phyloP scores from a whole-genome alignment of 2,797 vertebrate genomes.

The Gila robusta region DNA sequence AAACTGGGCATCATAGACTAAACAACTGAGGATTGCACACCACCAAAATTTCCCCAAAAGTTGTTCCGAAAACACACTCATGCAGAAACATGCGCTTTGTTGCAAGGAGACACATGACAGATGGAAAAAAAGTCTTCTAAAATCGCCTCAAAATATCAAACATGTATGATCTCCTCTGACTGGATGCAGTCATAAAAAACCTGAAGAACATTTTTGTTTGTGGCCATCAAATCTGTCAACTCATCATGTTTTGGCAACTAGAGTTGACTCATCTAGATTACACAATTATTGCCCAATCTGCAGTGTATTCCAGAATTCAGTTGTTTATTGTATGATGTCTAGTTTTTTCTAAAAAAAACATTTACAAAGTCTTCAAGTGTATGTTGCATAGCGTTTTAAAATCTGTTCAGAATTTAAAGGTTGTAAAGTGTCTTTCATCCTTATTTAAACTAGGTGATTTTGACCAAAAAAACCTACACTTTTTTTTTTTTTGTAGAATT shows the following conservation, averaged over 20 bases:
- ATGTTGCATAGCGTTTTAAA: not conserved
- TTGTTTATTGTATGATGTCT: not conserved
- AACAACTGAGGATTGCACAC: not conserved
- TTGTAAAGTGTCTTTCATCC: not conserved
- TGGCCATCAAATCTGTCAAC: not conserved
- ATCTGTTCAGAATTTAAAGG: not conserved
- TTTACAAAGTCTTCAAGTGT: not conserved
- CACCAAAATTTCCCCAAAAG: not conserved
- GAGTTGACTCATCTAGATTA: not conserved
- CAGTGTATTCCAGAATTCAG: not conserved
- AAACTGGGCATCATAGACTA: not conserved
- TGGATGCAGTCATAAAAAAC: not conserved
- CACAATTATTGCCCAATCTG: not conserved
- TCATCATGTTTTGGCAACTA: not conserved
- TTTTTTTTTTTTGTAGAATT: not conserved
- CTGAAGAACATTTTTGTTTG: not conserved
- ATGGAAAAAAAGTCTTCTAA: not conserved
- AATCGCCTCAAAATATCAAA: not conserved
- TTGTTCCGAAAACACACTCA: too few relatives aligned
- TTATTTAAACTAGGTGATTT: not conserved
- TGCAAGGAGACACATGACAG: not conserved
- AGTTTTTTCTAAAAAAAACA: not conserved
- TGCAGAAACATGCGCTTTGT: not conserved
- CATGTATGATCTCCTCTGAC: not conserved
- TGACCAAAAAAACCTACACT: not conserved